phyloP scores from a whole-genome alignment of 2,888 invertebrate species.

The Metallyticus violacea region DNA sequence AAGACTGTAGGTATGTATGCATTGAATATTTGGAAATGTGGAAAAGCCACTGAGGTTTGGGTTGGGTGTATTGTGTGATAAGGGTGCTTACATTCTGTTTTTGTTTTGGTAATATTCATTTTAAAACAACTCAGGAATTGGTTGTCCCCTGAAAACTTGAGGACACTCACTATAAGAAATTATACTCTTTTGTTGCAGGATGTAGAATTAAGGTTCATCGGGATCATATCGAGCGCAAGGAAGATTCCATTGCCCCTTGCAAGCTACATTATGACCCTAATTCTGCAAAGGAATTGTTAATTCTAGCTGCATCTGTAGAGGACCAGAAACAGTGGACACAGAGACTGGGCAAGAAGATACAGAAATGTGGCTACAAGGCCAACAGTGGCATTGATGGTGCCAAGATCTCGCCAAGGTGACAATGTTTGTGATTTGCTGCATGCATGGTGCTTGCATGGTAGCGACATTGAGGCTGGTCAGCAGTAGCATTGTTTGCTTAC shows the following conservation, averaged over 20 bases:
- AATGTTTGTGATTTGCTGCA: slow-evolving; percentile 27
- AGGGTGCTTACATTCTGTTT: no score
- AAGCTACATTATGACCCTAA: slow-evolving; percentile 94
- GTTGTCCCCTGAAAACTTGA: no score
- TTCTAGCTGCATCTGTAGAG: slow-evolving; percentile 80
- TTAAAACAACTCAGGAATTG: no score
- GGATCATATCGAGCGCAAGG: slow-evolving; percentile 85
- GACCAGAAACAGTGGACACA: slow-evolving; percentile 94
- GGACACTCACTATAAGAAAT: no score
- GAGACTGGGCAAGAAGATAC: slow-evolving; percentile 85
- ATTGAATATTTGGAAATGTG: no score
- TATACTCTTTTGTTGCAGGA: slow-evolving; percentile 54
- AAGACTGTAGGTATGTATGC: no score
- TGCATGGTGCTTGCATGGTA: background rate
- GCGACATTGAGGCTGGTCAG: no score
- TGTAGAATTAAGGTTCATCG: slow-evolving; percentile 97
- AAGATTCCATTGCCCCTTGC: slow-evolving; percentile 86
- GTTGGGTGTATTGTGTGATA: no score
- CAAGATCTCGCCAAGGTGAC: slow-evolving; percentile 75
- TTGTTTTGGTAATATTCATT: no score
- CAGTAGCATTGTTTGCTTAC: no score
- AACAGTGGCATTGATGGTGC: slow-evolving; percentile 63
- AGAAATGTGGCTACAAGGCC: slow-evolving; percentile 89
- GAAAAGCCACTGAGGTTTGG: no score
- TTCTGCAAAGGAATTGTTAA: slow-evolving; percentile 87